These are phyloP conservation scores for Gymnarchus niloticus DNA, from an alignment of 2,113 vertebrate species.

Conservation along the genomic window DNA sequence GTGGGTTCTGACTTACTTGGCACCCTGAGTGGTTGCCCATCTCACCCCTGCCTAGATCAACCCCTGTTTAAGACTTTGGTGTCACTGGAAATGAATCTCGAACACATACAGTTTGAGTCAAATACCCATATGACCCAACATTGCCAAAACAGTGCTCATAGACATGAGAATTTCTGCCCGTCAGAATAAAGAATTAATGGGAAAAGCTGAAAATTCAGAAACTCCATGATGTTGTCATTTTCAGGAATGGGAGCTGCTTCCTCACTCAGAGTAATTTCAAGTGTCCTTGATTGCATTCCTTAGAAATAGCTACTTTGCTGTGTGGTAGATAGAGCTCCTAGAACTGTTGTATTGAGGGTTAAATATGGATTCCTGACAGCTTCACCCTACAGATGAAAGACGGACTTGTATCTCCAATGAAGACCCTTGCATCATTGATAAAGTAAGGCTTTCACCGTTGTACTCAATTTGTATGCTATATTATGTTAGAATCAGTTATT, in stretches of 20 bases:
- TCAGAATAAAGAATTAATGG: neutral
- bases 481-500: neutral
- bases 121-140: neutral
- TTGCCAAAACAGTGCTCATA: neutral
- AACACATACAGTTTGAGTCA: neutral
- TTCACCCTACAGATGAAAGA: neutral
- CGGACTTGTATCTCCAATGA: no score
- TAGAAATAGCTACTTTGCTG: no score
- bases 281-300: no score
- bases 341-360: neutral
- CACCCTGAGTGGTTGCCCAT: no score
- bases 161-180: neutral
- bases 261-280: no score
- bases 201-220: neutral
- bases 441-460: neutral
- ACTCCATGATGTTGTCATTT: neutral
- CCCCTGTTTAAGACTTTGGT: neutral
- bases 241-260: no score
- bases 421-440: neutral
- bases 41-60: no score
- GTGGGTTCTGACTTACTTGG: no score
- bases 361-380: neutral
- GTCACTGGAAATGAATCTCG: neutral
- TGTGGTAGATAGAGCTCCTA: neutral
- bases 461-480: neutral